Conservation (phyloP, 2,113 vertebrate genomes). For the Apistogramma diplotaenia region DNA sequence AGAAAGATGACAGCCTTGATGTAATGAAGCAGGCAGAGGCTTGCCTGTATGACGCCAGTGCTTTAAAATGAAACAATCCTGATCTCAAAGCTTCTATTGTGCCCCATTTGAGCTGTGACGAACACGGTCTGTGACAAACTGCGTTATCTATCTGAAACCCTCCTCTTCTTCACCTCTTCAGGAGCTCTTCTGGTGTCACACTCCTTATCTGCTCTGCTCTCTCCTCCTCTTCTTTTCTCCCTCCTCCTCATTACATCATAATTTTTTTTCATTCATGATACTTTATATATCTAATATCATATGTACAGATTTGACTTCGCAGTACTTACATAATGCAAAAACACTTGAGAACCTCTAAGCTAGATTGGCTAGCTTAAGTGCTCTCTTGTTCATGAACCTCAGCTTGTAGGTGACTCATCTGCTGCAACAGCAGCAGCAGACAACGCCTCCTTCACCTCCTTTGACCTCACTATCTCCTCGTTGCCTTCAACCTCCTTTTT, state of each 20-base stretch:
- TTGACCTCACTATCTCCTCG: background rate
- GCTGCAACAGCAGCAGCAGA: background rate
- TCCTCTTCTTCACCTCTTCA: slow-evolving; percentile 1
- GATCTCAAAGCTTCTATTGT: background rate
- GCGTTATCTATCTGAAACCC: background rate
- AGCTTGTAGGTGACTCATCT: background rate
- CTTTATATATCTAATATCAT: background rate
- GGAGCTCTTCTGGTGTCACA: background rate
- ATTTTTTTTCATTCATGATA: background rate
- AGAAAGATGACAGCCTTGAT: background rate
- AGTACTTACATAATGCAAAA: background rate
- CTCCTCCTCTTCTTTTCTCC: background rate
- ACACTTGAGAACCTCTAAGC: background rate
- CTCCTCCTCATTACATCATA: background rate
- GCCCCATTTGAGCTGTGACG: background rate
- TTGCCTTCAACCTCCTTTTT: background rate
- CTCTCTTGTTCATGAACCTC: background rate
- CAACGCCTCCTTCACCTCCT: background rate
- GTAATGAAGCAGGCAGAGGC: background rate
- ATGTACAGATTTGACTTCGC: background rate
- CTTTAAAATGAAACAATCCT: background rate
- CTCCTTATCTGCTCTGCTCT: background rate
- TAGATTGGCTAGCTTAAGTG: background rate
- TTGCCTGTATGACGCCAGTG: background rate
- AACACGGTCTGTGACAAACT: background rate